Evolutionary conservation across 2,797 vertebrate species (phyloP), one percentile per base, ranked within the genome.

Genomic region (Myotis daubentonii): DNA sequence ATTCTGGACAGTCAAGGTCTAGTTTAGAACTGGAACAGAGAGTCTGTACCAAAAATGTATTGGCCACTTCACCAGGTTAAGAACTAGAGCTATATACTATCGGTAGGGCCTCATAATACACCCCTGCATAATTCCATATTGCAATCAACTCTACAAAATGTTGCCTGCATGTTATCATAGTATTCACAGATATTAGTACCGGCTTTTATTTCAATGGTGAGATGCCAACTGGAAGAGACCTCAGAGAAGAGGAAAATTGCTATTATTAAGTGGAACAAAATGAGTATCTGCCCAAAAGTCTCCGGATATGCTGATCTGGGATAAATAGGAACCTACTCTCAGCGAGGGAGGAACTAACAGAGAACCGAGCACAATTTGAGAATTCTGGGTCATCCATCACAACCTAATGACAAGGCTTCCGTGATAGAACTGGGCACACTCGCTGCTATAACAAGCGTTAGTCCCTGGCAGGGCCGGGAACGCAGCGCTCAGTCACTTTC

Each of bases 401-500:
- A 89, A 36, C 5, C 17, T 94, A 98, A 97, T 65, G 83, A 85
- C 89, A 97, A 93, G 78, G 95, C 93, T 96, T 88, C 94, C 96
- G 93, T 96, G 97, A 95, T 93, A 96, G 68, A 97, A 95, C 51
- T 92, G 94, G 97, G 95, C 81, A 96, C 97, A 88, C 28, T 15
- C 1, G 25, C 8, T 36, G 84, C 70, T 93, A 0, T 92, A 96
- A 97, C 91, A 97, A 97, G 82, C 89, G 95, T 97, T 76, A 92
- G 82, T 41, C 79, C 12, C 70, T 19, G 88, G 22, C 78, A 62
- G 80, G 95, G 75, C 94, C 96, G 93, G 97, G 90, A 95, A 95
- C 68, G 87, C 89, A 96, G 94, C 89, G 91, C 96, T 71, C 88
- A 76, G 94, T 97, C 96, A 97, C 94, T 97, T 93, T 97, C 96